Conservation (phyloP, 2,113 vertebrate genomes). For the Ictalurus furcatus region DNA sequence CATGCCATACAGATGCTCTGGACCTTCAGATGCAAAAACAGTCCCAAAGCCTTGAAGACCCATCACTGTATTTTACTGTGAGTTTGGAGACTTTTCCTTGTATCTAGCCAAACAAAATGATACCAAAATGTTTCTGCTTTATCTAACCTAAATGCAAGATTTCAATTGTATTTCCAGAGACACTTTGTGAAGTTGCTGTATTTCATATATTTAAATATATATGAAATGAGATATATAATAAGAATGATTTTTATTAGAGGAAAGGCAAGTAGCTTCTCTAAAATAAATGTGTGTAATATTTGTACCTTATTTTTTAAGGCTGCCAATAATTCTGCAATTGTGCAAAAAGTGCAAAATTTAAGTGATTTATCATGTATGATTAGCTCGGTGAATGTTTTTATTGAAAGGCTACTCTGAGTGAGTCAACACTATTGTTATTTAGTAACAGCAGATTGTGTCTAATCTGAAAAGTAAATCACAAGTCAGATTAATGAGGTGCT, state of each 20-base stretch:
- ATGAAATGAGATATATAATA: neutral
- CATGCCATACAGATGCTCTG: no score
- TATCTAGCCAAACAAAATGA: neutral
- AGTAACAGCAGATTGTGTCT: neutral
- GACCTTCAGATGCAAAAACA: no score
- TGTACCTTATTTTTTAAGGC: neutral
- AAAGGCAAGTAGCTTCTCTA: neutral
- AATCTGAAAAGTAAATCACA: no score
- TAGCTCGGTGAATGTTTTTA: neutral
- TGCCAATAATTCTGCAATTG: neutral
- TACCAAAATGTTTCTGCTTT: neutral
- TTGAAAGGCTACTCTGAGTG: neutral
- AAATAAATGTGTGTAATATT: no score
- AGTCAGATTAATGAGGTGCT: no score
- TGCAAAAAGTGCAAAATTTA: neutral
- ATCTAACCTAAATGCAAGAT: neutral
- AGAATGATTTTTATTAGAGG: neutral
- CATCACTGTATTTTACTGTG: no score
- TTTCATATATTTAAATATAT: neutral
- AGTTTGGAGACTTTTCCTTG: no score
- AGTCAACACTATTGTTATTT: neutral
- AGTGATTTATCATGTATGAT: neutral
- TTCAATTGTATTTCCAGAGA: neutral
- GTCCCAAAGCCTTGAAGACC: no score
- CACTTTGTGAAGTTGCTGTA: neutral